Percentiles rank a stretch among this genome's conserved stretches.
phyloP scores from a whole-genome alignment of 2,113 vertebrate genomes.

The Laticauda laticaudata region DNA sequence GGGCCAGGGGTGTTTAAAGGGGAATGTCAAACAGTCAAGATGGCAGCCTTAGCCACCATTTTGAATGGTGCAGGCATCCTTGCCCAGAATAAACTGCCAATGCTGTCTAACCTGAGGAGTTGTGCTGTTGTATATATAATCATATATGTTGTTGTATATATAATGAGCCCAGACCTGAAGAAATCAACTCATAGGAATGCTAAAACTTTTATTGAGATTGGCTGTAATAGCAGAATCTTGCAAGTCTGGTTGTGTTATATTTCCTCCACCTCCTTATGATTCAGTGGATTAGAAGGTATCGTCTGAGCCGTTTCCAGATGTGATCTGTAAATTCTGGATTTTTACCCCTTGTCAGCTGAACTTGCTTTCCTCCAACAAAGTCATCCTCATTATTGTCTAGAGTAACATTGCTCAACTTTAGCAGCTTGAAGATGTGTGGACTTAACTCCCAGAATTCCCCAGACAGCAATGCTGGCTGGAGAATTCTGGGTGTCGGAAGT shows the following conservation, averaged over 20 bases:
- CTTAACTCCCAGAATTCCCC: background rate
- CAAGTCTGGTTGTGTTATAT: background rate
- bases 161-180: background rate
- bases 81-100: background rate
- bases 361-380: background rate
- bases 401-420: background rate
- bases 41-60: background rate
- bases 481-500: background rate
- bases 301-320: background rate
- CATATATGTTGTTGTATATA: background rate
- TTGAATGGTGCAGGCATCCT: background rate
- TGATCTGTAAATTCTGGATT: background rate
- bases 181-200: background rate
- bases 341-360: background rate
- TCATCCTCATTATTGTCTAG: background rate
- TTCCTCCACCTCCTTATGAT: background rate
- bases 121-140: background rate
- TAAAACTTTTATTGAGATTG: background rate
- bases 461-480: background rate
- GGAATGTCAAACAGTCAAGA: background rate
- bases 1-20: background rate
- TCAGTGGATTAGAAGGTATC: background rate
- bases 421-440: background rate
- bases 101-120: background rate
- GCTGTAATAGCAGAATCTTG: background rate